phyloP scores from a whole-genome alignment of 2,797 vertebrate species.

The Chloroceryle inda region DNA sequence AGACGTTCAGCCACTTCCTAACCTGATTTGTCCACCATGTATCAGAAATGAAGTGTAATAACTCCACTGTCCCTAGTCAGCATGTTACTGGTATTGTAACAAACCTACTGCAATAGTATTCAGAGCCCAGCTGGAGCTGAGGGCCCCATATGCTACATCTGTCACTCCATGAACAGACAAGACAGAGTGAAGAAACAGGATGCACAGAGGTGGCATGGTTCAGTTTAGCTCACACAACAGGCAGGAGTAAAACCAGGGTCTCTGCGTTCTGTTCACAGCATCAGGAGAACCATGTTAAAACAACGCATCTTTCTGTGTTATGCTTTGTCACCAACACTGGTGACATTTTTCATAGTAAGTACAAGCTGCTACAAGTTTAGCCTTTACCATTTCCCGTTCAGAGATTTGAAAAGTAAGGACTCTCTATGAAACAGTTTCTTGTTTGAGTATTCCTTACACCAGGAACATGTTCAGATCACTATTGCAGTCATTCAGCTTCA shows the following conservation, averaged over 20 bases:
- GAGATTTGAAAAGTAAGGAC: not conserved
- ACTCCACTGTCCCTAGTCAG: not conserved
- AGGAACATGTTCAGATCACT: not conserved
- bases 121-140: not conserved
- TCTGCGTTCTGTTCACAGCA: not conserved
- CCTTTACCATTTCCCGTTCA: not conserved
- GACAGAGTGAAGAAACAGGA: not conserved
- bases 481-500: not conserved
- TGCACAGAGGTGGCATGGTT: not conserved
- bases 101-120: not conserved
- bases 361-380: not conserved
- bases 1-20: not conserved
- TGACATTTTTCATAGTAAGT: not conserved
- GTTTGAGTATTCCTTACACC: not conserved
- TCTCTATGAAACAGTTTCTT: not conserved
- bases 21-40: fast-evolving
- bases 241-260: not conserved
- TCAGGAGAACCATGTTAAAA: not conserved
- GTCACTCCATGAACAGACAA: not conserved
- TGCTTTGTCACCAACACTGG: fast-evolving
- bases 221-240: not conserved
- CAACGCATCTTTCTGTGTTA: not conserved
- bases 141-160: not conserved
- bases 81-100: not conserved
- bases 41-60: not conserved